Evolutionary conservation across 2,113 vertebrate genomes (phyloP).

Genomic region (Rana temporaria): DNA sequence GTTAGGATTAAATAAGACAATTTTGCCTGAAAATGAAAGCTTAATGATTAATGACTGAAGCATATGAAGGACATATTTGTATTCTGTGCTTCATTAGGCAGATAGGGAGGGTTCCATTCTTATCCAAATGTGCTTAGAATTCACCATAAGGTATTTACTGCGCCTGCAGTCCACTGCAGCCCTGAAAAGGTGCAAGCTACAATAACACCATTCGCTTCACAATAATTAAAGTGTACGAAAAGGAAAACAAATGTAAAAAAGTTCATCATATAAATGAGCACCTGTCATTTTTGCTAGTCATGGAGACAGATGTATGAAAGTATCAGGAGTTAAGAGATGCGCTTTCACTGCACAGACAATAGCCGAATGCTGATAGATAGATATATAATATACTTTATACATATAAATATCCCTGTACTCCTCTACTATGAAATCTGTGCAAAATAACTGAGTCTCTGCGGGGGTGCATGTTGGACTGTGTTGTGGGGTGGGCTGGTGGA

Average conservation of each 20-base stretch:
- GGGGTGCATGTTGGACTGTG: too few species aligned
- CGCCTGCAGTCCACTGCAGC: slow-evolving; percentile 1
- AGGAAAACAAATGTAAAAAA: not conserved
- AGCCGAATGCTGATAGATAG: too few species aligned
- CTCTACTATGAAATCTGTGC: too few species aligned
- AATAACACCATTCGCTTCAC: not conserved
- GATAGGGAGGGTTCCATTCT: slow-evolving; percentile 28
- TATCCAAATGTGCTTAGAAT: slow-evolving; percentile 29
- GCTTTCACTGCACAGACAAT: too few species aligned
- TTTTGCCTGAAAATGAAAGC: slow-evolving; percentile 19
- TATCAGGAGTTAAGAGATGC: too few species aligned
- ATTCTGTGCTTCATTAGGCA: slow-evolving; percentile 52
- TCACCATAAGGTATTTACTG: slow-evolving; percentile 37
- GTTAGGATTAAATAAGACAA: slow-evolving; percentile 40
- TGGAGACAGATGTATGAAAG: not conserved
- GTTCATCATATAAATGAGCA: not conserved
- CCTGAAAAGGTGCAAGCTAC: not conserved
- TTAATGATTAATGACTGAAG: slow-evolving; percentile 55
- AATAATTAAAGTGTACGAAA: slow-evolving; percentile 23
- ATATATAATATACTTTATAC: too few species aligned
- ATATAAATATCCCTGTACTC: too few species aligned
- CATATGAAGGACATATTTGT: slow-evolving; percentile 56
- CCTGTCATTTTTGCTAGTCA: slow-evolving; percentile 12
- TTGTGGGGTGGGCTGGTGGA: too few species aligned
- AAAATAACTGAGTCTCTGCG: too few species aligned